Evolutionary conservation across 2,113 vertebrate species (phyloP).

Genomic region (Tragelaphus imberbis): DNA sequence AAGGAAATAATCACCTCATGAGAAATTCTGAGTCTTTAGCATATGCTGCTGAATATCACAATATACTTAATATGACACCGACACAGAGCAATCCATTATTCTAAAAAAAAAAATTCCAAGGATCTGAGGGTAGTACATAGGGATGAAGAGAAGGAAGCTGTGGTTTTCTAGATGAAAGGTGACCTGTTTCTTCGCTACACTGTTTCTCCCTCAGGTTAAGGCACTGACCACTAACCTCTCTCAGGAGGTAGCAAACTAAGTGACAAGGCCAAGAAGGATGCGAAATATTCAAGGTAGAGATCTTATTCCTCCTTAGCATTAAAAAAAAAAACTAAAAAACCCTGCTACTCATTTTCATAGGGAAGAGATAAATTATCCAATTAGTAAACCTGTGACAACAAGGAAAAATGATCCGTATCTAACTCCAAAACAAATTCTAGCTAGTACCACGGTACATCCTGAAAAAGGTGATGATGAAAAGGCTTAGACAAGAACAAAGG

Average conservation of each 20-base stretch:
- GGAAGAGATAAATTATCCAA: not conserved
- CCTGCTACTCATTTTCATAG: not conserved
- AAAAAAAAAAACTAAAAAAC: not conserved
- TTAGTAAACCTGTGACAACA: not conserved
- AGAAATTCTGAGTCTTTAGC: not conserved
- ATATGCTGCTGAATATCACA: not conserved
- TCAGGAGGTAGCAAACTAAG: not conserved
- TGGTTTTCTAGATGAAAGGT: not conserved
- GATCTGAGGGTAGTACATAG: not conserved
- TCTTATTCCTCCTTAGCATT: not conserved
- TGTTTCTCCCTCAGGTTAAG: not conserved
- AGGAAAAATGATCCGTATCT: not conserved
- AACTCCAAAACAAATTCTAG: not conserved
- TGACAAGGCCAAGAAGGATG: not conserved
- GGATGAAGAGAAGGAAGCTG: not conserved
- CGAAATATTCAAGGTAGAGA: not conserved
- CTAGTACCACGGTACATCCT: not conserved
- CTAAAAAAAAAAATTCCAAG: not conserved
- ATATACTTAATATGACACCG: not conserved
- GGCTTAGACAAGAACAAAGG: not conserved
- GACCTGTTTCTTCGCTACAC: not conserved
- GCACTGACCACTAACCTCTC: not conserved
- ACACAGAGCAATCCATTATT: not conserved
- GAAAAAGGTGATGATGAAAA: not conserved
- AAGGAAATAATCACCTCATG: not conserved